These are phyloP conservation scores for Lepus timidus DNA, from an alignment of 2,113 vertebrate genomes.

Conservation along the genomic window DNA sequence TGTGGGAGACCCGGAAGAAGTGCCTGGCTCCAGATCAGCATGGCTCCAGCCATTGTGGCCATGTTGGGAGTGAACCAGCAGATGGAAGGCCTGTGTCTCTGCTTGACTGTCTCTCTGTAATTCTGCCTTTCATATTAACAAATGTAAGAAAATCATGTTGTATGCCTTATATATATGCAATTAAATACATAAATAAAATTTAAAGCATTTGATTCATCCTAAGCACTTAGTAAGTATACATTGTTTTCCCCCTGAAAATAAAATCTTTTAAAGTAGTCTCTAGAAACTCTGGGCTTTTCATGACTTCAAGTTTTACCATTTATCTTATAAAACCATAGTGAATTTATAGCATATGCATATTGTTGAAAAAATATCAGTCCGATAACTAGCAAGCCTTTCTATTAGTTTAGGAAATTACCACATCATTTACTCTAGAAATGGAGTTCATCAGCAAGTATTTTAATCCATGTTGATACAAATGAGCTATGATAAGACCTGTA, in stretches of 20 bases:
- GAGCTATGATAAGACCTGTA: neutral
- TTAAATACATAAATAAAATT: neutral
- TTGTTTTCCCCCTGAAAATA: neutral
- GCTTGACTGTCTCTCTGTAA: too few relatives aligned
- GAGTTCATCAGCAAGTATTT: constrained; percentile 57
- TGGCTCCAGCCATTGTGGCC: too few relatives aligned
- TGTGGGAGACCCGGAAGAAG: too few relatives aligned
- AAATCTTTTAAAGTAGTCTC: neutral
- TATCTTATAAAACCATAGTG: constrained; percentile 23
- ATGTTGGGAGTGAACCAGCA: too few relatives aligned
- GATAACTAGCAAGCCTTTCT: neutral
- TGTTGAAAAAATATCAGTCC: constrained; percentile 37
- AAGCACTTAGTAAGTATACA: neutral
- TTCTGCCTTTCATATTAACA: too few relatives aligned
- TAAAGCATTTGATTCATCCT: neutral
- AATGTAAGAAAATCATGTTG: neutral
- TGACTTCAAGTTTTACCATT: constrained; percentile 27
- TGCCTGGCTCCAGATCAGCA: too few relatives aligned
- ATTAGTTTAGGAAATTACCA: constrained; percentile 40
- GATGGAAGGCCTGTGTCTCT: too few relatives aligned
- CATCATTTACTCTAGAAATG: constrained; percentile 34
- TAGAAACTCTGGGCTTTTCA: neutral
- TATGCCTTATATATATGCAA: neutral
- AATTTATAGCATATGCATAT: neutral
- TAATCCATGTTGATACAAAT: constrained; percentile 45